Evolutionary conservation across 2,888 invertebrate species (phyloP), one percentile per base, ranked within the genome.

Genomic region (Teleogryllus oceanicus): DNA sequence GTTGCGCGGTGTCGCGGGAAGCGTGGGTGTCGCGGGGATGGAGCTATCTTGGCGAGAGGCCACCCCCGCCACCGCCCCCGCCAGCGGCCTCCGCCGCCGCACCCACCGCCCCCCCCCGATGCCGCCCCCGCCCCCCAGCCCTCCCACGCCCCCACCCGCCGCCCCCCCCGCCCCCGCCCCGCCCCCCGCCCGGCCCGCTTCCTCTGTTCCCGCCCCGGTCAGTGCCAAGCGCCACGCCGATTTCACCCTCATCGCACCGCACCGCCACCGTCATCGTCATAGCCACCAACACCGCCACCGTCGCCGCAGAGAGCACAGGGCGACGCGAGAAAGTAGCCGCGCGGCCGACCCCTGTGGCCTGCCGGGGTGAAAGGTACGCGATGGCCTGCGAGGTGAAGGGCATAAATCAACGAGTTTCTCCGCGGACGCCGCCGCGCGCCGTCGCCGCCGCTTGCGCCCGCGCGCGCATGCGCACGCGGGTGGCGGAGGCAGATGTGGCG

Each of bases 361-460:
- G 37, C 62, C 62, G 62, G n/a, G 62, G 62, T 62, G 62, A 62
- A 62, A 62, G 62, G 62, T 62, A 62, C 62, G 62, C 62, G 62
- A 62, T n/a, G 62, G 62, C 62, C 62, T 62, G 62, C 62, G 62
- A 62, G 62, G 62, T 62, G 62, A 62, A 62, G 62, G 62, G 62
- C n/a, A 62, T 62, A 62, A 62, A 62, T 62, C 62, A 62, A 62
- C 62, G 62, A 62, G 62, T 62, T 62, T 62, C 62, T 62, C 62
- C n/a, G 62, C 62, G n/a, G 62, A 62, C 62, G 62, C n/a, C 62
- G 62, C 62, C 62, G 62, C n/a, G n/a, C n/a, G n/a, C 62, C 62
- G 62, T 3, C 62, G 62, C 37, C 37, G n/a, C 62, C 62, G 62
- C 62, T 62, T 16, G 37, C 62, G n/a, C 62, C 62, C 13, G 37